Evolutionary conservation across 2,113 vertebrate species (phyloP).

Genomic region (Maccullochella peelii): DNA sequence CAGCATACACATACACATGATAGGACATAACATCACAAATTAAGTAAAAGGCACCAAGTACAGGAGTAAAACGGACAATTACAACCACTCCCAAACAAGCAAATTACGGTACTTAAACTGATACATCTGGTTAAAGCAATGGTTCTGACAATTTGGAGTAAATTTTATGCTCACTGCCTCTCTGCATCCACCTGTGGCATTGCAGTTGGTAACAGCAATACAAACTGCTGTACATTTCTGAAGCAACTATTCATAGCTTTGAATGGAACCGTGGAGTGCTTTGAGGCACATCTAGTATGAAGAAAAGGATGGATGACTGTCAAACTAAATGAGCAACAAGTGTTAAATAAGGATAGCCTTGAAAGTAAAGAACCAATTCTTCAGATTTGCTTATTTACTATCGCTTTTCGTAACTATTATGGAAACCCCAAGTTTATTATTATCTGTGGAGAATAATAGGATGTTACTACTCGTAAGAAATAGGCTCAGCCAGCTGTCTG

Average conservation of each 20-base stretch:
- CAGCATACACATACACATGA: neutral
- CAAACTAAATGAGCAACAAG: neutral
- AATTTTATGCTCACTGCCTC: neutral
- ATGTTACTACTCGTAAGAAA: neutral
- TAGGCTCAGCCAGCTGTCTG: neutral
- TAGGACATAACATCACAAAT: neutral
- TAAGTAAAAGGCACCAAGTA: neutral
- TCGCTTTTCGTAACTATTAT: neutral
- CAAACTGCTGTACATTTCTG: slow-evolving; percentile 4
- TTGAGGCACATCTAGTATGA: neutral
- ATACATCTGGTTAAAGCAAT: neutral
- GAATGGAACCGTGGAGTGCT: neutral
- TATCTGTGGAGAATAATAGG: neutral
- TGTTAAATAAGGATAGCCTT: too few relatives aligned
- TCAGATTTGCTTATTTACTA: neutral
- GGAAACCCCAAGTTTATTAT: neutral
- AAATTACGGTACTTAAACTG: neutral
- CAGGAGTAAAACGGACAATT: neutral
- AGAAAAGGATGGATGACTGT: neutral
- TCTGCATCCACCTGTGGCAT: slow-evolving; percentile 18
- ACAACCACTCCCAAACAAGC: neutral
- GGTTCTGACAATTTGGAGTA: neutral
- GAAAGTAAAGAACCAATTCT: neutral
- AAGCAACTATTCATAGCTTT: neutral
- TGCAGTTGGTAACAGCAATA: neutral